Base-by-base conservation (phyloP, 2,888 invertebrate species). In the Eubasilissa splendida region DNA sequence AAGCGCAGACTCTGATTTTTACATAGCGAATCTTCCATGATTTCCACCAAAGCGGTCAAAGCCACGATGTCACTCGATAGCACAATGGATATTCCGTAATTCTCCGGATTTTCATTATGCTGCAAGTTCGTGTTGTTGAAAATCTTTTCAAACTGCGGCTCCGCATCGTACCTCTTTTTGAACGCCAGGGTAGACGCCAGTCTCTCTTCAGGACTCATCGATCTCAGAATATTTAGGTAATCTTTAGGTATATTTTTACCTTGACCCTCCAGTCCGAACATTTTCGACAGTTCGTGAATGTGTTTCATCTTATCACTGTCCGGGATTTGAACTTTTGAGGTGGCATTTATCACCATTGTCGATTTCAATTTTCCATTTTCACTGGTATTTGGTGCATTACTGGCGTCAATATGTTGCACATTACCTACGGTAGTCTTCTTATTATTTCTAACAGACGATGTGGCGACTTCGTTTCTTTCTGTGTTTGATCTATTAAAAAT, bases 31-130 rank as follows among this genome's bases (percentile, higher is more conserved):
- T 90, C 90, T 82, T 89, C 86, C 58, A 92, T 88, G 81, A 88
- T 88, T 10, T 89, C 88, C 59, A 92, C 87, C 42, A 91, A 91
- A 85, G 89, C 88, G 3, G 89, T 88, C 11, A 92, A 86, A 0
- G 91, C 89, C 52, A 91, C 85, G 59, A 92, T 86, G 85, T 91
- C 90, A 85, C 90, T 90, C 0, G 89, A 90, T 63, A 90, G 85
- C 42, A 90, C 90, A 42, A 89, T 71, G n/a, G 78, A 78, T 12
- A 78, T 70, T 9, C 78, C 78, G 52, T 78, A 78, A 33, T 73
- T 78, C 50, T 78, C 78, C n/a, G 60, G 12, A 7, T 52, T 78
- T 52, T 78, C 71, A n/a, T 9, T 76, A 22, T 60, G 22, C 12
- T 14, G 60, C 1, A 11, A 11, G 7, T 54, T 22, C 8, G 53